Base-by-base conservation (phyloP, 2,797 vertebrate species). In the Prunella strophiata region DNA sequence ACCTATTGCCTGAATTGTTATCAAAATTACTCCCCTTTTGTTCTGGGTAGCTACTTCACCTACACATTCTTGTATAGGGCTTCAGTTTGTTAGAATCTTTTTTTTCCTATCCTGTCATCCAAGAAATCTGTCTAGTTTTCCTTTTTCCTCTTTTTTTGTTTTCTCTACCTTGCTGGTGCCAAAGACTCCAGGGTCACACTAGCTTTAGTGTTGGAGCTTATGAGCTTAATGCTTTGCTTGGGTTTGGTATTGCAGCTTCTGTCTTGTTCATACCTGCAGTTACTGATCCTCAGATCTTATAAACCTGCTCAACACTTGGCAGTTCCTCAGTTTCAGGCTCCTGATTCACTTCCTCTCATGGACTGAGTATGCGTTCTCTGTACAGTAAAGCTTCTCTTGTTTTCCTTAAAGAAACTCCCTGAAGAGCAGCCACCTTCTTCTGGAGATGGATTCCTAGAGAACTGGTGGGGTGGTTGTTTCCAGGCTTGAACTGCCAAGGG, bases 281-380 rank as follows among this genome's bases (percentile, higher is more conserved):
- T 82, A 50, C 42, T 13, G 10, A 23, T 55, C 23, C 38, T 54
- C 27, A 73, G 17, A 45, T 47, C 55, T n/a, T 73, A 8, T 71
- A 54, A 54, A 66, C 40, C 34, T 88, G 43, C 51, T 66, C 14
- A 36, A 9, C 27, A 16, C 30, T 62, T 54, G 5, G 9, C 47
- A 51, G 1, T 70, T 79, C 61, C 29, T 51, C 23, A 34, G 9
- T 18, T 52, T 63, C 42, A n/a, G 42, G 9, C n/a, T 67, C 4
- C 21, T 6, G 6, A 61, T 63, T 30, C 4, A 1, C 45, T 89
- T 75, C 26, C 13, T 72, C 11, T 47, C 0, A 0, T 27, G 34
- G 43, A 9, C 57, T 52, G 27, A 26, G 5, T 18, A 9, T 57
- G 29, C 16, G 21, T 79, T 87, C 17, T 5, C 40, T 70, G 38